phyloP scores from a whole-genome alignment of 2,797 vertebrate genomes.

The Astyanax mexicanus region DNA sequence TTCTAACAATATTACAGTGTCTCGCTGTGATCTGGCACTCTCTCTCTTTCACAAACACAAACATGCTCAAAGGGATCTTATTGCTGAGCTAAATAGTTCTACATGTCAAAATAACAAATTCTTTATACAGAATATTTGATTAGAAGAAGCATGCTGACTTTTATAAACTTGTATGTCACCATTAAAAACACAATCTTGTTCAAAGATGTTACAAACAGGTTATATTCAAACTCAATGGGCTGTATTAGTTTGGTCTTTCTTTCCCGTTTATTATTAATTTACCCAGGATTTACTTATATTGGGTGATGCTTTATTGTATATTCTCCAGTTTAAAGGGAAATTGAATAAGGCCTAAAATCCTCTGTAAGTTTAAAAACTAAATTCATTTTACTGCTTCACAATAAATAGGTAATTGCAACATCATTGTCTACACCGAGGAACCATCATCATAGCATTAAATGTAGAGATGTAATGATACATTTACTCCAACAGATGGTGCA shows the following conservation, averaged over 20 bases:
- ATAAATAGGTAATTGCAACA: background rate
- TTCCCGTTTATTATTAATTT: background rate
- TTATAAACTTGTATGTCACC: background rate
- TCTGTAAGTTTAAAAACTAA: background rate
- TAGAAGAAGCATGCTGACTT: background rate
- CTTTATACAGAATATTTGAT: background rate
- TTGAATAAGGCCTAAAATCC: background rate
- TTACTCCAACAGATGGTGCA: conserved; percentile 21
- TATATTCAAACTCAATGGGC: background rate
- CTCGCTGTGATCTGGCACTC: background rate
- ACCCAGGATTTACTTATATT: background rate
- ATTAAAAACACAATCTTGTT: background rate
- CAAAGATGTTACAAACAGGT: background rate
- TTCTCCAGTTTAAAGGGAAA: background rate
- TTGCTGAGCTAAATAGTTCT: background rate
- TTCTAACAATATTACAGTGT: background rate
- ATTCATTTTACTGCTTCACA: background rate
- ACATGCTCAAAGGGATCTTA: background rate
- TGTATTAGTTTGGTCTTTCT: background rate
- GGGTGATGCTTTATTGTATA: background rate
- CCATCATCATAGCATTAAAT: background rate
- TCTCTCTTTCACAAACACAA: background rate
- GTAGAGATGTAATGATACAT: conserved; percentile 8
- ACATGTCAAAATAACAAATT: background rate
- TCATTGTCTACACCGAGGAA: background rate